These are phyloP conservation scores for Carettochelys insculpta DNA, from an alignment of 2,113 vertebrate species.

Conservation along the genomic window DNA sequence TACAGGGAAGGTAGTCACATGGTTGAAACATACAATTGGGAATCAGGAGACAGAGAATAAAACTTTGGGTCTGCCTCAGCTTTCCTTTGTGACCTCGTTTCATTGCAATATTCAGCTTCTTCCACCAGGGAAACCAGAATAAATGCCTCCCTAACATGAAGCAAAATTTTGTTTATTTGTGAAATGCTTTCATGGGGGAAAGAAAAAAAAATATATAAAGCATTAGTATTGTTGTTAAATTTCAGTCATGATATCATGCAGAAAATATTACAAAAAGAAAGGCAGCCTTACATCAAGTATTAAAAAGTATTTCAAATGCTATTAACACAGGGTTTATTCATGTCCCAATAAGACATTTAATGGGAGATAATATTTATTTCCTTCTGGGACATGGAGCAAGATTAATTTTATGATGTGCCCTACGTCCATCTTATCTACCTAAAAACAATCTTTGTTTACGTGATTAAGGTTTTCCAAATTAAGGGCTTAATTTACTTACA, in stretches of 20 bases:
- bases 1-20: not conserved
- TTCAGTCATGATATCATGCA: not conserved
- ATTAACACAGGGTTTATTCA: not conserved
- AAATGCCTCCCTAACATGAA: not conserved
- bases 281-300: not conserved
- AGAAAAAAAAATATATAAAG: not conserved
- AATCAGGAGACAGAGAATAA: not conserved
- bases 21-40: not conserved
- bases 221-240: not conserved
- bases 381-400: not conserved
- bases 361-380: not conserved
- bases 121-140: not conserved
- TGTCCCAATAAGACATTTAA: not conserved
- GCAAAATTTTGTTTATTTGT: not conserved
- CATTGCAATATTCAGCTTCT: not conserved
- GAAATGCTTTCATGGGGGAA: not conserved
- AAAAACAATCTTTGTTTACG: not conserved
- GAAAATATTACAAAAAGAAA: not conserved
- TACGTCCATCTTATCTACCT: fast-evolving
- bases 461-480: not conserved
- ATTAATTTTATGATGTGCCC: not conserved
- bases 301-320: not conserved
- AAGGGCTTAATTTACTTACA: not conserved
- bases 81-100: not conserved
- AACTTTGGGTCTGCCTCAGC: not conserved